Percentiles rank a stretch among this genome's conserved stretches.
phyloP scores from a whole-genome alignment of 2,113 vertebrate genomes.

The Sturnira hondurensis region DNA sequence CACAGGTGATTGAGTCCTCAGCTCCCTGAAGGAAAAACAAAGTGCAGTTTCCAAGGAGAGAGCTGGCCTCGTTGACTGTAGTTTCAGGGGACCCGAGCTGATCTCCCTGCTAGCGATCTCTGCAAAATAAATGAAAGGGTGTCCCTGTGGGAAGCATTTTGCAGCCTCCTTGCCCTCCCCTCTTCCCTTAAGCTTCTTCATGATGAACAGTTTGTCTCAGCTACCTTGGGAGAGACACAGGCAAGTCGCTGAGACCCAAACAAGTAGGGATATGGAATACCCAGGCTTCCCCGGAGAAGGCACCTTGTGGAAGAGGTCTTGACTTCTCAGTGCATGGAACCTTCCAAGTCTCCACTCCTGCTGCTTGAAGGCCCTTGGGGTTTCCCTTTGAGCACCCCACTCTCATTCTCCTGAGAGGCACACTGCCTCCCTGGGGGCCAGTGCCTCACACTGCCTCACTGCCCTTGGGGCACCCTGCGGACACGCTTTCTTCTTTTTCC shows the following conservation, averaged over 20 bases:
- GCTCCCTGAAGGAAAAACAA: conserved; percentile 60
- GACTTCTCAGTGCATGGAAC: background rate
- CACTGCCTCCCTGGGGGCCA: background rate
- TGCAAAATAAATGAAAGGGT: background rate
- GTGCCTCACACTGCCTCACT: background rate
- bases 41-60: conserved; percentile 5
- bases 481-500: background rate
- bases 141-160: background rate
- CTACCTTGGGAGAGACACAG: background rate
- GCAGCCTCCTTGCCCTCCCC: background rate
- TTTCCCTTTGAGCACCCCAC: background rate
- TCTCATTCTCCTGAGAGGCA: background rate
- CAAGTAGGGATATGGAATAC: background rate
- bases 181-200: background rate
- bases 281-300: background rate
- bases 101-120: background rate
- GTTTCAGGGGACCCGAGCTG: conserved; percentile 21
- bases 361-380: background rate
- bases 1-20: conserved; percentile 58
- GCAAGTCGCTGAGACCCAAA: background rate
- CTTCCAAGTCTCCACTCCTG: background rate
- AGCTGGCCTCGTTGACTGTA: background rate
- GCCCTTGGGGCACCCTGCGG: background rate
- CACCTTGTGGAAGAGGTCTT: background rate
- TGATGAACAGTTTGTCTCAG: background rate